These are phyloP conservation scores for Anthopleura sola DNA, from an alignment of 64 coral and sea anemone species.

Conservation along the genomic window DNA sequence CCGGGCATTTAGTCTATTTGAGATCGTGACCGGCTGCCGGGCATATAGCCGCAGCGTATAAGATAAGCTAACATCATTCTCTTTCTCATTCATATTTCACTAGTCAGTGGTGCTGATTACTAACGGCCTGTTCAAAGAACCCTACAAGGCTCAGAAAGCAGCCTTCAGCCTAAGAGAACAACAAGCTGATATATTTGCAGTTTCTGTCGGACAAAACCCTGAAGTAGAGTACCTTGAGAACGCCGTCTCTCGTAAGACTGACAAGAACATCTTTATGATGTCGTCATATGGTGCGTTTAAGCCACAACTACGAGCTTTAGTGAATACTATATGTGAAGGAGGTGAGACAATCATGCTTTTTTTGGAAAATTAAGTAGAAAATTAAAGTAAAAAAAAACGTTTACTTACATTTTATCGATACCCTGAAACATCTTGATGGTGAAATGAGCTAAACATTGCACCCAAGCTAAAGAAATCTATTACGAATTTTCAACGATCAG, in stretches of 20 bases:
- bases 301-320: constrained; percentile 2
- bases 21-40: too few relatives aligned
- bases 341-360: not conserved
- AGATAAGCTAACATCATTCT: too few relatives aligned
- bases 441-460: too few relatives aligned
- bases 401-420: too few relatives aligned
- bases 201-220: not conserved
- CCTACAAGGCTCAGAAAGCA: not conserved
- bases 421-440: too few relatives aligned
- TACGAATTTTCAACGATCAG: too few relatives aligned
- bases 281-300: not conserved
- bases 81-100: not conserved
- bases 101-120: constrained; percentile 7
- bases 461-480: too few relatives aligned
- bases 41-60: too few relatives aligned
- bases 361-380: not conserved
- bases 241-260: not conserved
- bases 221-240: not conserved
- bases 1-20: too few relatives aligned
- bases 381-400: too few relatives aligned
- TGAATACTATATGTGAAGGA: constrained; percentile 3
- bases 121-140: not conserved
- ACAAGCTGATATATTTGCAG: not conserved
- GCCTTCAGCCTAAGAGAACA: not conserved
- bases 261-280: constrained; percentile 23